phyloP scores from a whole-genome alignment of 2,113 vertebrate genomes.

The Sorex araneus region DNA sequence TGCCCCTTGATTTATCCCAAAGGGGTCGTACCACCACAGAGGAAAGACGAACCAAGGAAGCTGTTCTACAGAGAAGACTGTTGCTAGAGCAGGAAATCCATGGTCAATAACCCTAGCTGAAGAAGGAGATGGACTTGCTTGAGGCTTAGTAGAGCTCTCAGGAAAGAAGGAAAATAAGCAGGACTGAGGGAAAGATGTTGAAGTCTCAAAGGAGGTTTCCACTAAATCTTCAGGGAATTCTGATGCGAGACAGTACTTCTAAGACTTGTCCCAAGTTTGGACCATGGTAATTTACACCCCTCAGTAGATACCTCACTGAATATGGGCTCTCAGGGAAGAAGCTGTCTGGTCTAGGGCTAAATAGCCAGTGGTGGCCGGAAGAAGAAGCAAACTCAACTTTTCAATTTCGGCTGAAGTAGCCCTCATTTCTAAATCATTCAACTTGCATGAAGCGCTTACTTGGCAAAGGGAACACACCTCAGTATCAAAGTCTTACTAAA shows the following conservation, averaged over 20 bases:
- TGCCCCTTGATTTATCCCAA: not conserved
- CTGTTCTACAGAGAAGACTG: not conserved
- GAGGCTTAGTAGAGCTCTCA: not conserved
- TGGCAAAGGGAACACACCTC: not conserved
- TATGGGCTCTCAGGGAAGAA: not conserved
- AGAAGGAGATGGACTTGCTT: not conserved
- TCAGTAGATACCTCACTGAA: no score
- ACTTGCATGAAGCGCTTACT: not conserved
- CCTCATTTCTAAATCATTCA: not conserved
- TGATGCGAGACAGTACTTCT: not conserved
- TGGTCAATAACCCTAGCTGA: not conserved
- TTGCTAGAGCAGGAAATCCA: not conserved
- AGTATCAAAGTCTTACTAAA: not conserved
- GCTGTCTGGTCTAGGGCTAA: not conserved
- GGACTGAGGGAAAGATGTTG: not conserved
- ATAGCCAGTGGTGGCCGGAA: not conserved
- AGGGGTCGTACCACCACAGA: not conserved
- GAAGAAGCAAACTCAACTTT: not conserved
- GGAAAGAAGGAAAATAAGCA: not conserved
- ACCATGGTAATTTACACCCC: not conserved
- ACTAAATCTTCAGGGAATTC: not conserved
- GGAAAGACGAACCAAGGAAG: not conserved
- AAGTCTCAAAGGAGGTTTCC: not conserved
- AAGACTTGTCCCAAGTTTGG: not conserved
- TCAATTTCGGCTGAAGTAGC: not conserved